A percentile compares a stretch with the other conserved stretches of the same genome.
Conservation (phyloP, 2,888 invertebrate species). For the Aphidius colemani region DNA sequence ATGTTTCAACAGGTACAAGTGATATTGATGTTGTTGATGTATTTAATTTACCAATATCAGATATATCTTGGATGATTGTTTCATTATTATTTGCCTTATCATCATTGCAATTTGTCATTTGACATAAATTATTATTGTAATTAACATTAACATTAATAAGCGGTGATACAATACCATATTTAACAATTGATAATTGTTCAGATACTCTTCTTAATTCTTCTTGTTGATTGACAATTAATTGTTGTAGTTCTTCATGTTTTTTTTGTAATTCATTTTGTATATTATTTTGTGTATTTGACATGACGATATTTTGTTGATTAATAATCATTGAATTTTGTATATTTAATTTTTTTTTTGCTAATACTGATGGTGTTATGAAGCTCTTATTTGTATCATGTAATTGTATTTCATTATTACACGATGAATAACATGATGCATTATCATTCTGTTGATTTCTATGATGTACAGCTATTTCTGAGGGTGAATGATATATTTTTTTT, state of each 20-base stretch:
- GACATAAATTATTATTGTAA: constrained; percentile 44
- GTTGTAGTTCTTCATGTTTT: constrained; percentile 84
- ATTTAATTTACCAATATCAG: constrained; percentile 29
- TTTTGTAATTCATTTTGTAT: constrained; percentile 64
- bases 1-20: constrained; percentile 50
- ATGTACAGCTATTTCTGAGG: background rate
- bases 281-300: constrained; percentile 66
- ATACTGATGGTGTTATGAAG: constrained; percentile 34
- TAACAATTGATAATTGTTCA: constrained; percentile 82
- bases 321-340: constrained; percentile 45
- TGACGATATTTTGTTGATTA: constrained; percentile 60
- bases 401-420: constrained; percentile 27
- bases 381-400: constrained; percentile 35
- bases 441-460: background rate
- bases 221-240: constrained; percentile 82
- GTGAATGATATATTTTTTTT: background rate
- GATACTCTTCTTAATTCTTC: constrained; percentile 84
- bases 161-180: constrained; percentile 69
- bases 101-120: constrained; percentile 31
- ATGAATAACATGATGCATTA: background rate
- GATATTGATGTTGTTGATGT: constrained; percentile 46
- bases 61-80: background rate
- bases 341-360: constrained; percentile 26
- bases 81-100: constrained; percentile 15
- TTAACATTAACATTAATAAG: constrained; percentile 55